Conservation (phyloP, 2,797 vertebrate genomes). For the Argentina silus region DNA sequence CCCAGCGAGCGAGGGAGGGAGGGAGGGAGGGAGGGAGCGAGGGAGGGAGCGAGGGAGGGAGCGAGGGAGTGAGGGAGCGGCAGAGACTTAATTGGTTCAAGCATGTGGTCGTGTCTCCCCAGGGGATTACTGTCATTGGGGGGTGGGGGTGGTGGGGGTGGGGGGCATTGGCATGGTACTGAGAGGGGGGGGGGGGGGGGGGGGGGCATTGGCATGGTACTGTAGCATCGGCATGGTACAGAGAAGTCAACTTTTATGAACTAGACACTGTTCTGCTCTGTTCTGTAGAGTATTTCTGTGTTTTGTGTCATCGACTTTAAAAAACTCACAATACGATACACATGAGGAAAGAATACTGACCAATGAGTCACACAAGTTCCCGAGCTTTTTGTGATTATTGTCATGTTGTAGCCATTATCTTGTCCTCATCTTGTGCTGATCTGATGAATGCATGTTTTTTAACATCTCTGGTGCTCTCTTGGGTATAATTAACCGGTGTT, state of each 20-base stretch:
- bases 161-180: too few species aligned
- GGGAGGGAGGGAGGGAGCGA: conserved; percentile 23
- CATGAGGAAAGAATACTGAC: too few species aligned
- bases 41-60: conserved; percentile 32
- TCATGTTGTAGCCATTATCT: not conserved
- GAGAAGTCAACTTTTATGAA: too few species aligned
- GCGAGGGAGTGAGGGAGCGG: not conserved
- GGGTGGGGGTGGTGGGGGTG: not conserved
- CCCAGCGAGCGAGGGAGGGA: not conserved
- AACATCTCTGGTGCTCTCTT: not conserved
- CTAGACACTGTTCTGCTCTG: too few species aligned
- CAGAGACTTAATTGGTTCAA: conserved; percentile 35
- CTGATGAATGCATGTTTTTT: not conserved
- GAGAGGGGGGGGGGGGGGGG: not conserved
- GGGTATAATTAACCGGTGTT: too few species aligned
- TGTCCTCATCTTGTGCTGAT: not conserved
- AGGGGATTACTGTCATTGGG: not conserved
- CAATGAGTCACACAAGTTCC: not conserved
- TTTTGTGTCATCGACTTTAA: too few species aligned
- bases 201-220: too few species aligned
- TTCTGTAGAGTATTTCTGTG: too few species aligned
- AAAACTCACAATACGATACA: too few species aligned
- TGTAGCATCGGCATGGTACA: not conserved
- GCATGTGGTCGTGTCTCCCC: conserved; percentile 22
- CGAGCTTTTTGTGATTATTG: not conserved